Base-by-base conservation (phyloP, 64 coral and sea anemone genomes). In the Pachyseris speciosa region DNA sequence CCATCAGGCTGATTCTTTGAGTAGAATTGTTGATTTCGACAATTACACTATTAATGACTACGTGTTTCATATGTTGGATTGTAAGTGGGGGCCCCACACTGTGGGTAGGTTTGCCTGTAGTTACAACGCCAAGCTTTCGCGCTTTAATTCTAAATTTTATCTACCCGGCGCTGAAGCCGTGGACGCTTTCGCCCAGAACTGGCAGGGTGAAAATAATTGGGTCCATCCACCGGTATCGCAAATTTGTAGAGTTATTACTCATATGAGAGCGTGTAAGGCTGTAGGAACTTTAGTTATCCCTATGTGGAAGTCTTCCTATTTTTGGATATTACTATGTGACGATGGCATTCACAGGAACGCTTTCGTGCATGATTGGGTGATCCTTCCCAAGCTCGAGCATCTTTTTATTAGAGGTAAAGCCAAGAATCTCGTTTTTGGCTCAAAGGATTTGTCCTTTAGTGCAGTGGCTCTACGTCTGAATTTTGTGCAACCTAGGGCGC, bases 81-180 rank as follows among this genome's bases (percentile, higher is more conserved):
- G n/a, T n/a, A n/a, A n/a, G n/a, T n/a, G n/a, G n/a, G n/a, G n/a
- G n/a, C n/a, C n/a, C n/a, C n/a, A n/a, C n/a, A n/a, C n/a, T 10
- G 40, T 92, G 5, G 79, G 83, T 74, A 45, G 49, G 22, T 92
- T 92, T 45, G 47, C 64, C 3, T 84, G 78, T 59, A 40, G 28
- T 32, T 92, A 84, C 19, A 75, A 84, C 59, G 37, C 17, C 11
- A 91, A 91, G 25, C 40, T 84, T 20, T 5, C 10, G 22, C 27
- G 89, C 61, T 91, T 84, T n/a, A 91, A 91, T 25, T 91, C 89
- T 22, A 90, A 47, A 59, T 84, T 58, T 40, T 91, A 37, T 59
- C 89, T 83, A 32, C 89, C 78, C 2, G 78, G 78, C 34, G 47
- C 78, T 2, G 66, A 75, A 19, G 90, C 67, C 7, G 80, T 92